These are phyloP conservation scores for Gnathonemus longibarbis DNA, from an alignment of 2,113 vertebrate species.

Conservation along the genomic window DNA sequence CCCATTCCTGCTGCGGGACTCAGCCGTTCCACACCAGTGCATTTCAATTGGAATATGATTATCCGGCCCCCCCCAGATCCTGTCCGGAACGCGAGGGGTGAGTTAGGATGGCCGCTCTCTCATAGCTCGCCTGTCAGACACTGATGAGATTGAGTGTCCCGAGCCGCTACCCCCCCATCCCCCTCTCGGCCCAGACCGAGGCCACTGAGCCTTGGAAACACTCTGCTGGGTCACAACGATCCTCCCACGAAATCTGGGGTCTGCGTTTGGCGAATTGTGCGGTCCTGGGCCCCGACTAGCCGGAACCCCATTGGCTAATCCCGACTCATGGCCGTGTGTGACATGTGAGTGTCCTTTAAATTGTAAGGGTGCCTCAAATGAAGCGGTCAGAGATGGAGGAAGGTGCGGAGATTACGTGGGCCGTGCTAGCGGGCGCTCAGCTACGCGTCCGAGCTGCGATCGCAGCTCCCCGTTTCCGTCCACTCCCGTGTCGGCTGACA, in stretches of 20 bases:
- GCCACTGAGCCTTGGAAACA: neutral
- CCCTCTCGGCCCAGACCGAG: neutral
- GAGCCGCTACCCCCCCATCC: neutral
- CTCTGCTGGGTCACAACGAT: neutral
- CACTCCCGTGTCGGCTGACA: neutral
- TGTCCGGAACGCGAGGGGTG: slow-evolving; percentile 28
- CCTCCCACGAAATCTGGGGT: neutral
- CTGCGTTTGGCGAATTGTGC: neutral
- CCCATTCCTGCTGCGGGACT: slow-evolving; percentile 31
- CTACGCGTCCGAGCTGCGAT: neutral
- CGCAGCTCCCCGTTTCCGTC: neutral
- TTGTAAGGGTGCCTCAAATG: neutral
- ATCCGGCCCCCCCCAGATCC: slow-evolving; percentile 18
- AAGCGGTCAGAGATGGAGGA: neutral
- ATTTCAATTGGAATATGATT: slow-evolving; percentile 40
- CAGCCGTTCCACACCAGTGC: slow-evolving; percentile 35
- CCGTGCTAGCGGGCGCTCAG: neutral
- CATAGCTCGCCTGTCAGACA: slow-evolving; percentile 26
- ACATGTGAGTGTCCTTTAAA: neutral
- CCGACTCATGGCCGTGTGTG: neutral
- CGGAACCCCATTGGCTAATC: neutral
- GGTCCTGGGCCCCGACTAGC: neutral
- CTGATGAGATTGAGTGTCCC: slow-evolving; percentile 26
- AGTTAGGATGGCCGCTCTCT: slow-evolving; percentile 27
- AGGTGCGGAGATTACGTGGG: neutral